Percentiles rank a stretch among this genome's conserved stretches.
These are phyloP conservation scores for Anoplolepis gracilipes DNA, from an alignment of 1,140 invertebrate genomes.

Conservation along the genomic window DNA sequence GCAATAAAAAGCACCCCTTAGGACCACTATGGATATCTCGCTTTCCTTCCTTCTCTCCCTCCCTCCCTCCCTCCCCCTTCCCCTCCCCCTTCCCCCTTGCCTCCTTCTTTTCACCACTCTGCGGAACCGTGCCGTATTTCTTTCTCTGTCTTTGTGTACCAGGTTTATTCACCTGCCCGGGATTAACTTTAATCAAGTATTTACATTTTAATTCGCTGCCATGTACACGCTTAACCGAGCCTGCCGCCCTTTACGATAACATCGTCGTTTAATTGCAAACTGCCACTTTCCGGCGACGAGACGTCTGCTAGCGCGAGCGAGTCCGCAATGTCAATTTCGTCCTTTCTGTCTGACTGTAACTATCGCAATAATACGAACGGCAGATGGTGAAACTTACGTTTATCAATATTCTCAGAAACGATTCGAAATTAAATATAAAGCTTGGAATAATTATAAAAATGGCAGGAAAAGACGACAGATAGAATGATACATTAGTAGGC, in stretches of 20 bases:
- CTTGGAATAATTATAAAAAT: not conserved
- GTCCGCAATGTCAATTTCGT: constrained; percentile 51
- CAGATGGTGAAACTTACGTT: constrained; percentile 4
- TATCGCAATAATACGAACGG: constrained; percentile 44
- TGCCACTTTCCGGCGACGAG: constrained; percentile 72
- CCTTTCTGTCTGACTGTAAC: not conserved
- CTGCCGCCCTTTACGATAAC: constrained; percentile 70
- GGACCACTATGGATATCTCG: constrained; percentile 76
- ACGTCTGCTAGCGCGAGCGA: constrained; percentile 67
- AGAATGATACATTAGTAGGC: not conserved
- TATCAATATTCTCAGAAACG: constrained; percentile 35
- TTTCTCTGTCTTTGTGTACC: constrained; percentile 66
- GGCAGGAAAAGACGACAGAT: not conserved
- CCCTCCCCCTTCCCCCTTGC: constrained; percentile 1
- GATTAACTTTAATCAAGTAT: constrained; percentile 84
- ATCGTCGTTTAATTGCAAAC: constrained; percentile 82
- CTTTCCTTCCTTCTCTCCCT: constrained; percentile 37
- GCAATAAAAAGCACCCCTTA: constrained; percentile 86
- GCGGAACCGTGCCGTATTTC: constrained; percentile 60
- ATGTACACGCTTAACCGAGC: constrained; percentile 73
- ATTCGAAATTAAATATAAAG: constrained; percentile 46
- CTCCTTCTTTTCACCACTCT: not conserved
- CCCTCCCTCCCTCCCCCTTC: not conserved
- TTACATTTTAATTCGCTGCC: constrained; percentile 84
- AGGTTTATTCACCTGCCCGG: constrained; percentile 76